These are phyloP conservation scores for Frankliniella intonsa DNA, from an alignment of 2,888 invertebrate species.

Conservation along the genomic window DNA sequence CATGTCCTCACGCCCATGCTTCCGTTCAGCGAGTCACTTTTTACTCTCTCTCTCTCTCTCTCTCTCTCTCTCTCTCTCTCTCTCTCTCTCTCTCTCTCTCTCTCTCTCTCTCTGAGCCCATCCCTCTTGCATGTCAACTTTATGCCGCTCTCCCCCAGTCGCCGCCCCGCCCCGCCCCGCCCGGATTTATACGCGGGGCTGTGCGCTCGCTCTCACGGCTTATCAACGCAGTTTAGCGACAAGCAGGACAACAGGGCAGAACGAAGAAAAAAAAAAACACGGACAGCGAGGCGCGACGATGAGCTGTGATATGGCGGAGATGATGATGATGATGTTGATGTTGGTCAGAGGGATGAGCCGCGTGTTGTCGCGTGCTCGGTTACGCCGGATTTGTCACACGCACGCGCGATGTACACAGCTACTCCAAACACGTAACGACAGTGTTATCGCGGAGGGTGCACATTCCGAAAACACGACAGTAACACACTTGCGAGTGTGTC, in stretches of 20 bases:
- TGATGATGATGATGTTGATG: too few species aligned
- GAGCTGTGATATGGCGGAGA: too few species aligned
- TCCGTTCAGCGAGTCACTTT: conserved; percentile 6
- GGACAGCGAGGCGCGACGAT: too few species aligned
- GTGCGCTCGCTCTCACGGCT: background rate
- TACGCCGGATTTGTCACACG: too few species aligned
- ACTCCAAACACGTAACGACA: too few species aligned
- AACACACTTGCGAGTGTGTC: too few species aligned
- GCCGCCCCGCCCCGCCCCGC: background rate
- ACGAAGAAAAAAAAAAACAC: background rate
- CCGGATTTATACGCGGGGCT: background rate
- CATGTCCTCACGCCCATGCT: conserved; percentile 2
- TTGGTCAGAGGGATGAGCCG: too few species aligned
- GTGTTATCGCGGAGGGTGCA: too few species aligned
- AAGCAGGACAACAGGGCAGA: background rate
- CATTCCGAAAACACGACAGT: too few species aligned
- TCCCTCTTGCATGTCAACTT: background rate
- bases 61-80: background rate
- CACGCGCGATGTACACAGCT: too few species aligned
- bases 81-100: background rate
- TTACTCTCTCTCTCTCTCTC: background rate
- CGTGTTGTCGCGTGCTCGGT: too few species aligned
- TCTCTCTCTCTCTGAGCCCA: background rate
- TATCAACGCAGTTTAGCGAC: background rate
- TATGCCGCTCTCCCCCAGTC: background rate